phyloP scores from a whole-genome alignment of 2,888 invertebrate genomes.

The Drosophila planitibia region DNA sequence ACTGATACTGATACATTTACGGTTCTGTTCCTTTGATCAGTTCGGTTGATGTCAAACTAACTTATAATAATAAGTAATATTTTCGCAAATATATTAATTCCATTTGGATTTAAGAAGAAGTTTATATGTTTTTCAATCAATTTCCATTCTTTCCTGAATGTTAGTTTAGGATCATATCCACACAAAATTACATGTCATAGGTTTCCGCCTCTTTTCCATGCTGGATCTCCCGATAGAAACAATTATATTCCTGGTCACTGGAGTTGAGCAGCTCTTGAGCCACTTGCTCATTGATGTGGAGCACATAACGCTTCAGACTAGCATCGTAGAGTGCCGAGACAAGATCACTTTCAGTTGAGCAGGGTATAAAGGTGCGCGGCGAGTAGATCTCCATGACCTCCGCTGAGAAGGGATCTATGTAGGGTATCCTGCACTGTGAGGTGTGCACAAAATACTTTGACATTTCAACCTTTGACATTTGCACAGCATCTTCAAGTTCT shows the following conservation, averaged over 20 bases:
- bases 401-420: constrained; percentile 87
- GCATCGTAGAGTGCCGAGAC: constrained; percentile 45
- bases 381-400: constrained; percentile 81
- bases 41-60: neutral
- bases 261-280: constrained; percentile 44
- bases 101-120: neutral
- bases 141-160: neutral
- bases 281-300: constrained; percentile 53
- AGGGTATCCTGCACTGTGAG: constrained; percentile 88
- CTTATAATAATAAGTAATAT: neutral
- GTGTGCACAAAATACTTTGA: constrained; percentile 84
- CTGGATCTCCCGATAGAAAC: constrained; percentile 77
- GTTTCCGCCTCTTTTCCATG: constrained; percentile 40
- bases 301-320: constrained; percentile 44
- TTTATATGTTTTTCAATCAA: too few relatives aligned
- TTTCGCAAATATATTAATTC: neutral
- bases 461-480: neutral
- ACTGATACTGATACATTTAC: neutral
- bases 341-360: constrained; percentile 57
- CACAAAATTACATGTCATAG: constrained; percentile 45
- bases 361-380: constrained; percentile 42
- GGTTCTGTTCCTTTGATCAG: neutral
- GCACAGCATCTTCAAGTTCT: neutral
- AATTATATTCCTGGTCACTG: constrained; percentile 53
- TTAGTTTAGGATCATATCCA: neutral